Percentiles rank a stretch among this genome's conserved stretches.
phyloP scores from a whole-genome alignment of 2,797 vertebrate species.

The Chlorospingus flavigularis region DNA sequence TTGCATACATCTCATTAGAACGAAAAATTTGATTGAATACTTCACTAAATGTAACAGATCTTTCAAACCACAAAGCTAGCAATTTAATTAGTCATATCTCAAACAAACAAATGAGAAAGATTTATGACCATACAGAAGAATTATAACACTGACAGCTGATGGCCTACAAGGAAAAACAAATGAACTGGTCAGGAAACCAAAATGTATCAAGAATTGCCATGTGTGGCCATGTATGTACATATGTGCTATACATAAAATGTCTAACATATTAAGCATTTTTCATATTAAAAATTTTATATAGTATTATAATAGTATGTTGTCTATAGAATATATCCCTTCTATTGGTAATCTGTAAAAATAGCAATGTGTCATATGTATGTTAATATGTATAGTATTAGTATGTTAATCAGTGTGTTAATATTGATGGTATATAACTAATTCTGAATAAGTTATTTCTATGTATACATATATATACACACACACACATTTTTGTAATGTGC shows the following conservation, averaged over 20 bases:
- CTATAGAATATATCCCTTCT: background rate
- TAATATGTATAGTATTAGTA: background rate
- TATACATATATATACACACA: background rate
- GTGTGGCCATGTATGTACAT: background rate
- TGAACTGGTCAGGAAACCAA: background rate
- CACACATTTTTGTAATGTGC: background rate
- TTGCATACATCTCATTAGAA: background rate
- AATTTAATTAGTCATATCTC: background rate
- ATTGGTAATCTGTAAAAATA: background rate
- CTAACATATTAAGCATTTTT: background rate
- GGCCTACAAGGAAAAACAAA: background rate
- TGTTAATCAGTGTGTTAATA: background rate
- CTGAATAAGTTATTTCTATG: background rate
- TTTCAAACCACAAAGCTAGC: background rate
- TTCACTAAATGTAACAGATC: background rate
- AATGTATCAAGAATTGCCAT: background rate
- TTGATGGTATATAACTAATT: background rate
- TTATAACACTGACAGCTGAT: background rate
- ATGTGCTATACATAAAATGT: background rate
- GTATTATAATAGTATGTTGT: background rate
- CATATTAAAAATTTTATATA: background rate
- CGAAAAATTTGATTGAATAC: background rate
- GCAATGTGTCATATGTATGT: too few relatives aligned
- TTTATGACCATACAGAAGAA: background rate
- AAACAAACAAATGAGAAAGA: background rate